phyloP scores from a whole-genome alignment of 2,113 vertebrate species.

The Phylloscopus trochilus region DNA sequence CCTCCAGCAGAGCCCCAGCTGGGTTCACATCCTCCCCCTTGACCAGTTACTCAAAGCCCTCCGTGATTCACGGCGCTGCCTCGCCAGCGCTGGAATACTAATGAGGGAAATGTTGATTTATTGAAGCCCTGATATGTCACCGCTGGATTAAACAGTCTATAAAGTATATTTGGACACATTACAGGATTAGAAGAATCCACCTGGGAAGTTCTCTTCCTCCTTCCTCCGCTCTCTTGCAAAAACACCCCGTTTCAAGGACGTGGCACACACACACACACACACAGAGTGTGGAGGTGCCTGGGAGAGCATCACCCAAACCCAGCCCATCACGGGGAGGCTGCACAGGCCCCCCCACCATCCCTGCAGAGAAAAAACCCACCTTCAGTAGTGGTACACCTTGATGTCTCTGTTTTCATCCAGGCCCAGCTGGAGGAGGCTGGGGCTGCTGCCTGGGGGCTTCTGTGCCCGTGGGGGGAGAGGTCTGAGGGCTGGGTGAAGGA shows the following conservation, averaged over 20 bases:
- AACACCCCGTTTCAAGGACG: background rate
- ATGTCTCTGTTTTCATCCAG: slow-evolving; percentile 87
- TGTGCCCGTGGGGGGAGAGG: slow-evolving; percentile 70
- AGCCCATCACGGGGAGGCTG: rapidly evolving
- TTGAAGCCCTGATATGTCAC: slow-evolving; percentile 26
- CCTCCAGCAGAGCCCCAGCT: background rate
- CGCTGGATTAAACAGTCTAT: slow-evolving; percentile 45
- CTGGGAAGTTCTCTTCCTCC: background rate
- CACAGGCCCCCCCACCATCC: rapidly evolving
- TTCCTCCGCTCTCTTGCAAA: background rate
- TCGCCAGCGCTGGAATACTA: background rate
- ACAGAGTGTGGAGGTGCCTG: background rate
- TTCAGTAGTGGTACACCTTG: slow-evolving; percentile 82
- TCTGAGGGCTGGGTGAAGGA: slow-evolving; percentile 81
- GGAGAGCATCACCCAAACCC: background rate
- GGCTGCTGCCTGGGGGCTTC: slow-evolving; percentile 34
- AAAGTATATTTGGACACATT: slow-evolving; percentile 34
- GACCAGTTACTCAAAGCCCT: background rate
- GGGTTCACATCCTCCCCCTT: background rate
- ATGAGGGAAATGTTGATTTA: slow-evolving; percentile 43
- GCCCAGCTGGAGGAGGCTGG: slow-evolving; percentile 80
- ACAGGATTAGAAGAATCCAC: slow-evolving; percentile 27
- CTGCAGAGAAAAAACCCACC: background rate
- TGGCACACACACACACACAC: background rate
- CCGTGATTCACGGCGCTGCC: background rate